A percentile compares a stretch with the other conserved stretches of the same genome.
phyloP scores from a whole-genome alignment of 1,140 invertebrate species.

The Habropoda laboriosa region DNA sequence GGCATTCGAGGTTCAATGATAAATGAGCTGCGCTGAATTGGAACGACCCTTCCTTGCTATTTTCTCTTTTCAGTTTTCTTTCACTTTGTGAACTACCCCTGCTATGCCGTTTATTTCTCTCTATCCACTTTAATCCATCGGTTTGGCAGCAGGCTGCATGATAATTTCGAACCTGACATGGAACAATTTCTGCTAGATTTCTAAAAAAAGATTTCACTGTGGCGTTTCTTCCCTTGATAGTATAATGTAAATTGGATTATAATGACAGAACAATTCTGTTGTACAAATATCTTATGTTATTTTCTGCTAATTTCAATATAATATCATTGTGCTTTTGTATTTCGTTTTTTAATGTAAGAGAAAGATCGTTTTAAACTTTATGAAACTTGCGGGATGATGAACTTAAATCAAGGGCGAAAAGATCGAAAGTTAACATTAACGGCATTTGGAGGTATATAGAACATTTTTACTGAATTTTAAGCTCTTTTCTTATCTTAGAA shows the following conservation, averaged over 20 bases:
- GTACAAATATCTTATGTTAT: no score
- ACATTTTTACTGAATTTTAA: no score
- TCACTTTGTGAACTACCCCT: conserved; percentile 14
- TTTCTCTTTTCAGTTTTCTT: conserved; percentile 40
- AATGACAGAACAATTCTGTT: not conserved
- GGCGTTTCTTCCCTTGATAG: not conserved
- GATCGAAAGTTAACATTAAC: no score
- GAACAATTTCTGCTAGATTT: not conserved
- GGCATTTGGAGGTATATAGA: no score
- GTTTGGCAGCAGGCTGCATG: conserved; percentile 25
- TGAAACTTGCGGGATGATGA: no score
- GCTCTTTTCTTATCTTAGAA: no score
- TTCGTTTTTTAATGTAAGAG: no score
- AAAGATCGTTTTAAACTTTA: no score
- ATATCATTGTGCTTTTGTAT: no score
- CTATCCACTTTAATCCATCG: conserved; percentile 49
- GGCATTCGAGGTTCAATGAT: conserved; percentile 59
- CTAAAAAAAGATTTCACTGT: not conserved
- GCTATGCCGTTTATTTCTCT: conserved; percentile 9
- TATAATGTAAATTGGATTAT: not conserved
- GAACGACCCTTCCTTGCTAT: conserved; percentile 49
- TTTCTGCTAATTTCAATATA: no score
- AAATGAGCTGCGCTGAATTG: conserved; percentile 64
- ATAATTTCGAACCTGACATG: conserved; percentile 21
- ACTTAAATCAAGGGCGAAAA: no score